These are phyloP conservation scores for Kryptolebias ocellatus DNA, from an alignment of 2,797 vertebrate genomes.

Conservation along the genomic window DNA sequence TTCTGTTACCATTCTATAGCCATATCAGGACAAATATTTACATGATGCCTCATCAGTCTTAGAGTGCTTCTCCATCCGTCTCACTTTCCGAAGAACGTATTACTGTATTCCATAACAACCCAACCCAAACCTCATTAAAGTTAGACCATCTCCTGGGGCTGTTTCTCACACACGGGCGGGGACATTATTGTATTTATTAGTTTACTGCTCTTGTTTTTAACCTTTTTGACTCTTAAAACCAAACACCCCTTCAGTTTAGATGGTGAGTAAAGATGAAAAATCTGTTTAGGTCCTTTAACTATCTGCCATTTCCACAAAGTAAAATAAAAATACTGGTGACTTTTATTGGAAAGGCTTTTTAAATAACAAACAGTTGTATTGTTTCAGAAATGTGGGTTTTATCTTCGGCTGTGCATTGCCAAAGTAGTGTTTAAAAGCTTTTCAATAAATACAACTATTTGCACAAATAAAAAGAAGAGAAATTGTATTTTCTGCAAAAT, in stretches of 20 bases:
- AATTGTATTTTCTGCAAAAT: no score
- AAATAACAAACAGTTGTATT: no score
- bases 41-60: slow-evolving; percentile 23
- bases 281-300: background rate
- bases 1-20: slow-evolving; percentile 34
- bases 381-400: no score
- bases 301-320: background rate
- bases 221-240: slow-evolving; percentile 23
- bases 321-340: background rate
- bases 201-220: slow-evolving; percentile 37
- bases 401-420: no score
- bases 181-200: slow-evolving; percentile 47
- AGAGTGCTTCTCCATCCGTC: slow-evolving; percentile 15
- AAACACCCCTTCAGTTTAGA: slow-evolving; percentile 1
- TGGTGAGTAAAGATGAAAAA: background rate
- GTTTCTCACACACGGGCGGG: slow-evolving; percentile 45
- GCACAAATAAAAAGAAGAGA: no score
- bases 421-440: no score
- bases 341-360: no score
- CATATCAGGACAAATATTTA: slow-evolving; percentile 31
- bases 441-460: no score
- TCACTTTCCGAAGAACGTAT: background rate
- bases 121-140: slow-evolving; percentile 27
- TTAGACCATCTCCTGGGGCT: slow-evolving; percentile 42
- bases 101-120: slow-evolving; percentile 27